Base-by-base conservation (phyloP, 2,797 vertebrate species). In the Tarsius wallacei region DNA sequence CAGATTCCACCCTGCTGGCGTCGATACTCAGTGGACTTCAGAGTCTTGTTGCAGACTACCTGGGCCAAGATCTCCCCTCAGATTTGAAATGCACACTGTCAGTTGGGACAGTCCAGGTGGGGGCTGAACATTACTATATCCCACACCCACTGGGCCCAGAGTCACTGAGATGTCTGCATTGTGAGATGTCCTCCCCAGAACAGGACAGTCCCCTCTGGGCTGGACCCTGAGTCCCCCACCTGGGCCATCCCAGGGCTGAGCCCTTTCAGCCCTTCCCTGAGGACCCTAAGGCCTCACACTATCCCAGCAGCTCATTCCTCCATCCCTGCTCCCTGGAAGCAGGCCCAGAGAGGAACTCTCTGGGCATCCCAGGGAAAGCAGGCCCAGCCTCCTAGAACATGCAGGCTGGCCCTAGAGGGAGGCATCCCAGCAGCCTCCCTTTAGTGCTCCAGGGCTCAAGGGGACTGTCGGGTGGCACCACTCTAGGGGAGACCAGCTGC, bases 401-500 rank as follows among this genome's bases (percentile, higher is more conserved):
- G 8, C 5, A 51, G 22, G n/a, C 53, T 55, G 36, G 15, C 14
- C 26, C 24, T 12, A 16, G n/a, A 57, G 3, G 8, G 70, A 86
- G 53, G 53, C 10, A 0, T 13, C 36, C 5, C 5, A 13, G 21
- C 53, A 51, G 19, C 64, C n/a, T 53, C 36, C 71, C 12, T 4
- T 68, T 42, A 42, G 42, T 5, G 4, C 73, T 26, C 51, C 0
- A 1, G 78, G 98, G 97, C 97, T 81, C 96, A 96, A 96, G 94
- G 83, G 59, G 55, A 53, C 31, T n/a, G 47, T 86, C 95, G 70
- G 76, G 86, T 93, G 95, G 97, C 97, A 97, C 95, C 84, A 89
- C 98, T 91, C 94, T 86, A 97, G 96, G 92, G 42, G 42, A 42
- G 4, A 42, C 42, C 42, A 42, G 42, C 42, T 42, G 42, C 42